A percentile compares a stretch with the other conserved stretches of the same genome.
These are phyloP conservation scores for Pycnomerus fuliginosus DNA, from an alignment of 2,888 invertebrate genomes.

Conservation along the genomic window DNA sequence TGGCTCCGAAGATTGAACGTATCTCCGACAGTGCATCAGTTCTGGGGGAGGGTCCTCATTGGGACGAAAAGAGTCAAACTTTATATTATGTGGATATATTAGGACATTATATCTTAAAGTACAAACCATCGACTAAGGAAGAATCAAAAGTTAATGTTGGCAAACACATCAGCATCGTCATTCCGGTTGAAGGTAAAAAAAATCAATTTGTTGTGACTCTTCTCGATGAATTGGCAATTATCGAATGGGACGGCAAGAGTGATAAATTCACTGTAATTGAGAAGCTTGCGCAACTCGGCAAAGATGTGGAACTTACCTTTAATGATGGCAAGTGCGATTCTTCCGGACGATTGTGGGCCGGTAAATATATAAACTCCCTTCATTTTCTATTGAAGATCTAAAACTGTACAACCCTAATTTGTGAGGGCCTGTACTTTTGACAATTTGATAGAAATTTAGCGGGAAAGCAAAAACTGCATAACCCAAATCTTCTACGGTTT, in stretches of 20 bases:
- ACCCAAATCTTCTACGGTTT: too few relatives aligned
- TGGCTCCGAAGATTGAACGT: too few relatives aligned
- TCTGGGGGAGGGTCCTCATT: constrained; percentile 73
- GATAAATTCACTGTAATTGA: constrained; percentile 53
- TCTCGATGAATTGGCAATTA: constrained; percentile 59
- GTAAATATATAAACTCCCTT: too few relatives aligned
- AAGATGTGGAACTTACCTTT: too few relatives aligned
- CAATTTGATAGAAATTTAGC: too few relatives aligned
- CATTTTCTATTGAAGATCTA: too few relatives aligned
- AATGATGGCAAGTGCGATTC: constrained; percentile 81
- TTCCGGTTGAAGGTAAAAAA: constrained; percentile 62
- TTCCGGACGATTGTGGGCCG: constrained; percentile 70
- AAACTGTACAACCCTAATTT: too few relatives aligned
- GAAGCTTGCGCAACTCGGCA: constrained; percentile 60
- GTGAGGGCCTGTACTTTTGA: too few relatives aligned
- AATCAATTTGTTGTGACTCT: constrained; percentile 66
- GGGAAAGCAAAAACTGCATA: too few relatives aligned
- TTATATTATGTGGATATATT: constrained; percentile 68
- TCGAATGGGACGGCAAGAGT: constrained; percentile 66
- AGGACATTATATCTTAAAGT: constrained; percentile 37
- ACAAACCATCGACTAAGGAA: constrained; percentile 26
- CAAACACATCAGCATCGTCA: constrained; percentile 46
- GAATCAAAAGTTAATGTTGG: constrained; percentile 19
- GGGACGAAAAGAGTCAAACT: constrained; percentile 62
- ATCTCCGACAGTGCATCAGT: too few relatives aligned